Evolutionary conservation across 30 jellyfish, hydroid and myxozoan species (phyloP).

Genomic region (Cassiopea andromeda): DNA sequence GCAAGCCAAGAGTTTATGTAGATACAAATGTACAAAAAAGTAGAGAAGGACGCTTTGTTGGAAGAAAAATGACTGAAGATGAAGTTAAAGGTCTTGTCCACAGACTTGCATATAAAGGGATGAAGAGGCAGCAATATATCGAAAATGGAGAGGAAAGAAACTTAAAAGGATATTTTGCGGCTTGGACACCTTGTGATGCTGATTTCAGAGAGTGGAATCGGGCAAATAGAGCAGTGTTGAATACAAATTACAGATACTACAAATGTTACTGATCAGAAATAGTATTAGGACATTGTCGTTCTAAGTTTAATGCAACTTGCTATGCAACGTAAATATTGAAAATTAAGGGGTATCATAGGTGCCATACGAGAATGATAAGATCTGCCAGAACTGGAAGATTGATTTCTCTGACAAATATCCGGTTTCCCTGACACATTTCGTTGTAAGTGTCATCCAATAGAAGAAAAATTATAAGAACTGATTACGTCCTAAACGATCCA

Average conservation of each 20-base stretch:
- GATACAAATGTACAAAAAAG: background rate
- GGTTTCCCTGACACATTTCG: no score
- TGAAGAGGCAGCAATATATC: background rate
- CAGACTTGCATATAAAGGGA: conserved; percentile 24
- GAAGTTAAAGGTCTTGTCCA: conserved; percentile 32
- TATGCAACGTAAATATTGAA: background rate
- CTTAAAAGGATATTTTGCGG: conserved; percentile 33
- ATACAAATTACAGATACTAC: background rate
- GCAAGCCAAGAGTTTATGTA: conserved; percentile 21
- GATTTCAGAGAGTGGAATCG: conserved; percentile 35
- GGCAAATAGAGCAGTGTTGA: conserved; percentile 9
- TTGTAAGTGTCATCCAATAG: no score
- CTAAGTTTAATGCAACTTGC: background rate
- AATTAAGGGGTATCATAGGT: no score
- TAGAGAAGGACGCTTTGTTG: background rate
- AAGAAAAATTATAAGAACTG: no score
- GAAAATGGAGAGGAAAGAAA: conserved; percentile 1
- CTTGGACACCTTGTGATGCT: conserved; percentile 63
- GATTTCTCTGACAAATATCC: no score
- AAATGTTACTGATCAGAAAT: background rate
- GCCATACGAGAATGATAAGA: no score
- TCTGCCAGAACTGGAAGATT: no score
- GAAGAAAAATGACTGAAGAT: conserved; percentile 18
- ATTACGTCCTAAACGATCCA: no score
- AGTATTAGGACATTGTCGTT: background rate